Base-by-base conservation (phyloP, 1,140 invertebrate species). In the Oreohelix idahoensis region DNA sequence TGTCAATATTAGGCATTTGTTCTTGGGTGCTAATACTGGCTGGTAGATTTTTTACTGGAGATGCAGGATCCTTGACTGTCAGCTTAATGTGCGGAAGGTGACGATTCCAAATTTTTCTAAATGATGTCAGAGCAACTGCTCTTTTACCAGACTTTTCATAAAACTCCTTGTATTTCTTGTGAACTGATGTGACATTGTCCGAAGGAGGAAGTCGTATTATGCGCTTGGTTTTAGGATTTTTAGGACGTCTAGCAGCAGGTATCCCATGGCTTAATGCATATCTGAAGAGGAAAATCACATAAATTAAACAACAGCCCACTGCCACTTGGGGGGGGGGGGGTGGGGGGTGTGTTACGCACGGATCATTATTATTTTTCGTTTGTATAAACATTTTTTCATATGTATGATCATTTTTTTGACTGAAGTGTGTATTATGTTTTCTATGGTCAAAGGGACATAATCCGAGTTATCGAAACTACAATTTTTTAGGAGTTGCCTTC, bases 131-230 rank as follows among this genome's bases (percentile, higher is more conserved):
- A 58, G 45, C 75, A 38, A 77, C n/a, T 23, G 17, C 45, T 36
- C 51, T 77, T 53, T 77, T 77, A 35, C 75, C 49, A 53, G 45
- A 26, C n/a, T 53, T 11, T 26, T 51, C 51, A 58, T 45, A 53
- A 36, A 51, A 45, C n/a, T 77, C 75, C n/a, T 77, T 77, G 75
- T 77, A 77, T 32, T 51, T 38, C 75, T 77, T 77, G 35, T 77
- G 51, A 29, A 77, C 45, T 32, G 45, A 53, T 77, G 42, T 77
- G 42, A 77, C 32, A 49, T 38, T 77, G 29, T 51, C 75, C 23
- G 75, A 35, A 13, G 75, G 17, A 51, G 75, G 75, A 77, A 77
- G 75, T 77, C 75, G 23, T 42, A 77, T 36, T 8, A 53, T 36
- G 13, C 29, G 23, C 29, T 36, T 53, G 11, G 45, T 45, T 53